Conservation (phyloP, 2,113 vertebrate genomes). For the Menidia beryllina region DNA sequence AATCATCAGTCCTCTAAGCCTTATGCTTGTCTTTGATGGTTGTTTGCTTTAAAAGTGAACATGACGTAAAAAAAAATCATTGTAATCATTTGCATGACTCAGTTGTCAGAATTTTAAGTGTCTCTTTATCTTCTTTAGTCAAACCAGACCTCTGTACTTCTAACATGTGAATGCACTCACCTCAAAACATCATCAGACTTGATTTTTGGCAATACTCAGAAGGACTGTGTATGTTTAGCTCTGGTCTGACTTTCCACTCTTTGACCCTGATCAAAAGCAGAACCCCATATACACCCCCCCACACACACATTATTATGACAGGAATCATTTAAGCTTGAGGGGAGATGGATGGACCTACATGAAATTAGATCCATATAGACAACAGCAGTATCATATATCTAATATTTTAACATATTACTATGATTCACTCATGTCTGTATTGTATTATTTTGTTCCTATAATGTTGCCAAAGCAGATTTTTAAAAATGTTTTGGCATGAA, state of each 20-base stretch:
- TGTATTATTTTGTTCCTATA: slow-evolving; percentile 64
- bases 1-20: slow-evolving; percentile 30
- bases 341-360: slow-evolving; percentile 20
- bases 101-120: slow-evolving; percentile 10
- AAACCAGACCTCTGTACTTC: slow-evolving; percentile 53
- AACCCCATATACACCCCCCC: slow-evolving; percentile 62
- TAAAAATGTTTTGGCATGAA: slow-evolving; percentile 77
- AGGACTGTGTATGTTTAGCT: slow-evolving; percentile 23
- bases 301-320: slow-evolving; percentile 58
- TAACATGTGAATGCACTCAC: slow-evolving; percentile 57
- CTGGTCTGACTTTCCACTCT: slow-evolving; percentile 19
- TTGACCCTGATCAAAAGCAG: slow-evolving; percentile 72
- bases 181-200: slow-evolving; percentile 57
- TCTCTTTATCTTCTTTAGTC: background rate
- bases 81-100: slow-evolving; percentile 10
- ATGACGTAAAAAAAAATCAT: slow-evolving; percentile 24
- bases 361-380: slow-evolving; percentile 60
- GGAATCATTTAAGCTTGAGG: slow-evolving; percentile 68
- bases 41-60: slow-evolving; percentile 32
- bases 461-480: slow-evolving; percentile 64
- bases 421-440: slow-evolving; percentile 56
- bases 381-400: slow-evolving; percentile 59
- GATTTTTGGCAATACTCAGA: slow-evolving; percentile 69
- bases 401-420: slow-evolving; percentile 66
- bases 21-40: slow-evolving; percentile 1